Evolutionary conservation across 2,888 invertebrate genomes (phyloP).

Genomic region (Augiades crinisus): DNA sequence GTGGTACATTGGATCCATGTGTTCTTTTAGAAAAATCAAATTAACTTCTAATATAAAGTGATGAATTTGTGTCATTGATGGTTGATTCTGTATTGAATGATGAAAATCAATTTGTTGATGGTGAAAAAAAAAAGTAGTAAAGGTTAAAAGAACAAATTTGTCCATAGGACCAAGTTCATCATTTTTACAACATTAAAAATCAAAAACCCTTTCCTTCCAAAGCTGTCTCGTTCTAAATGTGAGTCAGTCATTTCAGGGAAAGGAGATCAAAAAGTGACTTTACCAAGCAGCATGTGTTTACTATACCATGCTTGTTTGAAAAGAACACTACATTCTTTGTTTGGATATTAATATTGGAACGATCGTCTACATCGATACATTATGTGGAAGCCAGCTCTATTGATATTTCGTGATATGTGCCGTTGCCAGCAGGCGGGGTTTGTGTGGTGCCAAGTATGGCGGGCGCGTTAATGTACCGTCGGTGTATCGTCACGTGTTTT

Average conservation of each 20-base stretch:
- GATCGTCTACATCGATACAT: constrained; percentile 46
- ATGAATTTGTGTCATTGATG: too few species aligned
- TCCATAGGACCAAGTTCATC: too few species aligned
- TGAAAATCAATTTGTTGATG: too few species aligned
- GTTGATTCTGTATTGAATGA: too few species aligned
- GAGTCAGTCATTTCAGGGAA: constrained; percentile 78
- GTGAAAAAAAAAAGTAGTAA: too few species aligned
- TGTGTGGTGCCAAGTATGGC: constrained; percentile 75
- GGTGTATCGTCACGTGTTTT: constrained; percentile 63
- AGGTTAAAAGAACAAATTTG: too few species aligned
- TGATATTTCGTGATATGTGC: constrained; percentile 50
- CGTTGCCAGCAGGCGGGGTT: constrained; percentile 68
- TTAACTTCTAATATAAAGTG: too few species aligned
- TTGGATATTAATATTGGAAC: background rate
- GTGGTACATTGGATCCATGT: too few species aligned
- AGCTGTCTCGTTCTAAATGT: constrained; percentile 69
- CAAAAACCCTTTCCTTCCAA: constrained; percentile 75
- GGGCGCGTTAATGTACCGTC: constrained; percentile 76
- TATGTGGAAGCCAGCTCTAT: constrained; percentile 55
- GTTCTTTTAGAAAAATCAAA: too few species aligned
- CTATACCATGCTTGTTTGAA: constrained; percentile 70
- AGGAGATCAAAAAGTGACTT: constrained; percentile 74
- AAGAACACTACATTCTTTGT: constrained; percentile 73
- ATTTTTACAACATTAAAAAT: background rate
- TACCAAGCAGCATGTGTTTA: constrained; percentile 66